Evolutionary conservation across 2,113 vertebrate species (phyloP).

Genomic region (Apus apus): DNA sequence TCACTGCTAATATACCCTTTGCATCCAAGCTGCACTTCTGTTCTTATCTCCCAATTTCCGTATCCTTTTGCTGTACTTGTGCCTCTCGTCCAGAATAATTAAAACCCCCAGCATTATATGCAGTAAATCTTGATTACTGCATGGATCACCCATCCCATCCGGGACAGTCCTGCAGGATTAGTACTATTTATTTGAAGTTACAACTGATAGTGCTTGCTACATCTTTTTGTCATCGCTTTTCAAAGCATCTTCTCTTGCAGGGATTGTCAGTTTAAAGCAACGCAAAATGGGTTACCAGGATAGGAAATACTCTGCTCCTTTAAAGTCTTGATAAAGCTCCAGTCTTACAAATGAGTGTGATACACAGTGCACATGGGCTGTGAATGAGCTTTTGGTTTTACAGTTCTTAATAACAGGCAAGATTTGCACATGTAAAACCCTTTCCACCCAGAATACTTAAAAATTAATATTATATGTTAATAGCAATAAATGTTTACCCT

Average conservation of each 20-base stretch:
- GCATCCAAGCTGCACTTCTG: too few species aligned
- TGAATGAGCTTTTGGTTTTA: neutral
- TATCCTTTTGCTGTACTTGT: too few species aligned
- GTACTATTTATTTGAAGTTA: neutral
- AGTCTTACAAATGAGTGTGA: constrained; percentile 34
- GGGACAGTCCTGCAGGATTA: neutral
- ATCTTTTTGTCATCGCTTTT: neutral
- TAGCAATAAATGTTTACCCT: neutral
- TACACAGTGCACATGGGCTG: neutral
- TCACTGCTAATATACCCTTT: too few species aligned
- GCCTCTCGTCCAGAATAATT: too few species aligned
- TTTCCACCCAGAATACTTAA: neutral
- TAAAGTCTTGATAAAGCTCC: constrained; percentile 10
- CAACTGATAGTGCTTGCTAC: neutral
- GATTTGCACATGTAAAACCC: neutral
- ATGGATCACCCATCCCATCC: too few species aligned
- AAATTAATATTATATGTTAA: neutral
- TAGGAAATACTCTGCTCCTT: constrained; percentile 9
- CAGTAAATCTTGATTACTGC: too few species aligned
- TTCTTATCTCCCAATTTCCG: too few species aligned
- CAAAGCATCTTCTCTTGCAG: neutral
- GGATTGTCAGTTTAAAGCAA: constrained; percentile 55
- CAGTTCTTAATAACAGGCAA: neutral
- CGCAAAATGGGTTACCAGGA: constrained; percentile 21
- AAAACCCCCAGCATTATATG: too few species aligned